Evolutionary conservation across 2,888 invertebrate species (phyloP).

Genomic region (Conistra vaccinii): DNA sequence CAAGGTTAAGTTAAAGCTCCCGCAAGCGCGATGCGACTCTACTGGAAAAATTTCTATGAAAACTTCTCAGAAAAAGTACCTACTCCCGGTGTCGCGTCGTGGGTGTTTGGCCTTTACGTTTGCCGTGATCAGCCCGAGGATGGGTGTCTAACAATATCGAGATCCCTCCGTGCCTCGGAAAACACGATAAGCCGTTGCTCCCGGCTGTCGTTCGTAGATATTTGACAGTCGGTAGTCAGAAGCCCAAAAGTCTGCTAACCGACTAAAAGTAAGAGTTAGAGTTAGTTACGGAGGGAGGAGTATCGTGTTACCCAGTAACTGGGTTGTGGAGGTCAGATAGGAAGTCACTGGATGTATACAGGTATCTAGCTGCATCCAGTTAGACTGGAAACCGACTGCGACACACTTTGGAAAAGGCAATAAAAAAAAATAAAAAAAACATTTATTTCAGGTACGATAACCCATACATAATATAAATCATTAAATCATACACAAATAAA

Average conservation of each 20-base stretch:
- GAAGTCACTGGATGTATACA: neutral
- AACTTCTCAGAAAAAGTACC: no score
- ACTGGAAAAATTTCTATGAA: no score
- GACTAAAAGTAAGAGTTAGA: no score
- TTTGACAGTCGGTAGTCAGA: neutral
- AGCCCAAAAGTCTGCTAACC: neutral
- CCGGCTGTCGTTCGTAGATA: neutral
- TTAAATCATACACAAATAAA: no score
- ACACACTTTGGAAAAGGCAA: no score
- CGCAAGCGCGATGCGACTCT: no score
- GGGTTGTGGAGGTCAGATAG: neutral
- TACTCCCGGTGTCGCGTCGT: no score
- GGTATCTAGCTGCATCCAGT: neutral
- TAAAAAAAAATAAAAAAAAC: no score
- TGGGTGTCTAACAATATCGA: neutral
- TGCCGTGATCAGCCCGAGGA: neutral
- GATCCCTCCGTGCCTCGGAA: neutral
- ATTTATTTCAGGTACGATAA: no score
- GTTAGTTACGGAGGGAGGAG: neutral
- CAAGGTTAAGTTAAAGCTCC: neutral
- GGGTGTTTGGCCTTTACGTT: neutral
- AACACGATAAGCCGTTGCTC: neutral
- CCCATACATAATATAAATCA: no score
- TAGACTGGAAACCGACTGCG: neutral
- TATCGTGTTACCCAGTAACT: neutral